These are phyloP conservation scores for Dunckerocampus dactyliophorus DNA, from an alignment of 2,113 vertebrate genomes.

Conservation along the genomic window DNA sequence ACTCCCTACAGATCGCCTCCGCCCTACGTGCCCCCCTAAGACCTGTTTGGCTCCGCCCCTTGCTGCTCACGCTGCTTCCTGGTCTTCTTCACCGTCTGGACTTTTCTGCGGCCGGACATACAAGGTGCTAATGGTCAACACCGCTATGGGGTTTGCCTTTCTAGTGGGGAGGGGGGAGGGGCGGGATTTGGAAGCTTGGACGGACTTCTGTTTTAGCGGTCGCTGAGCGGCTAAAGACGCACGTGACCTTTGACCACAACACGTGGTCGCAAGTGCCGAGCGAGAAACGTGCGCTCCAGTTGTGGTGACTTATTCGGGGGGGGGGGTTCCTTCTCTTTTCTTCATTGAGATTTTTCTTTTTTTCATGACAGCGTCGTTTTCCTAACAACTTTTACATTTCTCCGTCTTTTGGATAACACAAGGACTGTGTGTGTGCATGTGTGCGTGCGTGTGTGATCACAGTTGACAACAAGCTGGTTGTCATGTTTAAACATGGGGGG, in stretches of 20 bases:
- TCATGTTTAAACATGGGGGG: background rate
- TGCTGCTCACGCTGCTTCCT: slow-evolving; percentile 18
- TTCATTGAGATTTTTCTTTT: slow-evolving; percentile 5
- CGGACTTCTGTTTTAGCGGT: slow-evolving; percentile 51
- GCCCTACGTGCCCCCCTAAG: slow-evolving; percentile 96
- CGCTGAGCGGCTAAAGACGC: slow-evolving; percentile 45
- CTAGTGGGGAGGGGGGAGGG: slow-evolving; percentile 32
- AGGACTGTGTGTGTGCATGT: background rate
- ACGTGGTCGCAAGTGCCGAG: slow-evolving; percentile 3
- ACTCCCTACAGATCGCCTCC: slow-evolving; percentile 99
- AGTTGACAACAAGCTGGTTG: background rate
- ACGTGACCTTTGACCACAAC: slow-evolving; percentile 21
- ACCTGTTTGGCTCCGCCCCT: slow-evolving; percentile 42
- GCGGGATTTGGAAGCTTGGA: slow-evolving; percentile 42
- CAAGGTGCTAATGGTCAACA: slow-evolving; percentile 62
- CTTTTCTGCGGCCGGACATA: slow-evolving; percentile 51
- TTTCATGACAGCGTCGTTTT: slow-evolving; percentile 67
- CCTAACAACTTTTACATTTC: slow-evolving; percentile 71
- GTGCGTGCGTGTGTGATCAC: too few species aligned
- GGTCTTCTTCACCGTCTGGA: slow-evolving; percentile 59
- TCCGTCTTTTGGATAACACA: background rate
- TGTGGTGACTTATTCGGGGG: too few species aligned
- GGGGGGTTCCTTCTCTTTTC: background rate
- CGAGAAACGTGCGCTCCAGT: too few species aligned
- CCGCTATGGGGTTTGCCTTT: slow-evolving; percentile 42